A percentile compares a stretch with the other conserved stretches of the same genome.
phyloP scores from a whole-genome alignment of 2,888 invertebrate genomes.

The Drosophila formosana region DNA sequence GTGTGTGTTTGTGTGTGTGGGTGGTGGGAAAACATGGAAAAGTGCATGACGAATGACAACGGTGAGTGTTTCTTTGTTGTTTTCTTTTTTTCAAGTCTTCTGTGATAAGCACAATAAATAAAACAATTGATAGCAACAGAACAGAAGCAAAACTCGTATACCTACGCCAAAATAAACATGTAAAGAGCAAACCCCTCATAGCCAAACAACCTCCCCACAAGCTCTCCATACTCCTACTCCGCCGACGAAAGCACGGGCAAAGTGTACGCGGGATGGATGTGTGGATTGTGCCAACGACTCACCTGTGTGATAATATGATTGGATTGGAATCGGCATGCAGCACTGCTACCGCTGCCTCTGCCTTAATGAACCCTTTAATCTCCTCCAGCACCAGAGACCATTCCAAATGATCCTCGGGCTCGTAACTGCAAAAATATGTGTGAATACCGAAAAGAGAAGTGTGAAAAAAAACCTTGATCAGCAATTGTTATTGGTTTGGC shows the following conservation, averaged over 20 bases:
- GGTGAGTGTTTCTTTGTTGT: slow-evolving; percentile 76
- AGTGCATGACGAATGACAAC: slow-evolving; percentile 78
- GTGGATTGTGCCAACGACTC: slow-evolving; percentile 71
- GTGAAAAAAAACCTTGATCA: slow-evolving; percentile 29
- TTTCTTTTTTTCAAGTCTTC: slow-evolving; percentile 81
- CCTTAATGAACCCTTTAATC: slow-evolving; percentile 96
- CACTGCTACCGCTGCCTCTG: slow-evolving; percentile 95
- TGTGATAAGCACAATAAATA: slow-evolving; percentile 83
- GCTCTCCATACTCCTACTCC: slow-evolving; percentile 82
- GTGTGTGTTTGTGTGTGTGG: slow-evolving; percentile 25
- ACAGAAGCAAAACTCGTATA: slow-evolving; percentile 80
- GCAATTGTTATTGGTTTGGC: slow-evolving; percentile 4
- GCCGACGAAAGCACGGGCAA: slow-evolving; percentile 86
- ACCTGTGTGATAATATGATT: slow-evolving; percentile 95
- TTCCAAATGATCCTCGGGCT: slow-evolving; percentile 98
- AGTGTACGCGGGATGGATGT: slow-evolving; percentile 61
- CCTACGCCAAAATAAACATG: slow-evolving; percentile 56
- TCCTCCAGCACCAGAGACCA: slow-evolving; percentile 98
- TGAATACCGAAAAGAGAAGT: slow-evolving; percentile 6
- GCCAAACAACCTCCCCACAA: slow-evolving; percentile 66
- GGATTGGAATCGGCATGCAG: slow-evolving; percentile 94
- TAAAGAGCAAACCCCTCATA: slow-evolving; percentile 37
- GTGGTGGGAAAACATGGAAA: slow-evolving; percentile 55
- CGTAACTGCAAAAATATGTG: slow-evolving; percentile 87
- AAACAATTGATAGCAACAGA: slow-evolving; percentile 71